Conservation (phyloP, 1,140 invertebrate species). For the Pogonomyrmex barbatus region DNA sequence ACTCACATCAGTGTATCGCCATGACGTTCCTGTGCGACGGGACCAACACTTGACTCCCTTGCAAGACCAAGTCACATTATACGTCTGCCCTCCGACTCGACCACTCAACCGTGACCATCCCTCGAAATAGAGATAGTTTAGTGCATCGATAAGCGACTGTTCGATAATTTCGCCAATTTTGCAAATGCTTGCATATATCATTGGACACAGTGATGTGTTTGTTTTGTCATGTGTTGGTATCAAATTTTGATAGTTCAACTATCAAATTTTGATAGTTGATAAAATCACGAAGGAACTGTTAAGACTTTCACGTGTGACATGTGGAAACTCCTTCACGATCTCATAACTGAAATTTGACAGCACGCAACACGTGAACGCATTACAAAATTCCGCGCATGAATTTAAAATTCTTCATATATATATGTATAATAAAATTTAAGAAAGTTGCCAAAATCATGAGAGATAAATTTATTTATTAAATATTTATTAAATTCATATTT, state of each 20-base stretch:
- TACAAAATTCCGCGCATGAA: neutral
- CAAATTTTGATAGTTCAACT: too few relatives aligned
- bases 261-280: too few relatives aligned
- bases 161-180: constrained; percentile 18
- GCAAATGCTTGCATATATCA: neutral
- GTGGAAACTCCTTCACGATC: too few relatives aligned
- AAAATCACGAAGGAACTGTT: neutral
- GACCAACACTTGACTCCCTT: constrained; percentile 83
- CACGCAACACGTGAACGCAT: neutral
- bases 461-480: neutral
- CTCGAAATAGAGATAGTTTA: constrained; percentile 16
- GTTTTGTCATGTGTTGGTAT: neutral
- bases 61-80: constrained; percentile 83
- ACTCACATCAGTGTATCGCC: constrained; percentile 32
- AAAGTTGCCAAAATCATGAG: neutral
- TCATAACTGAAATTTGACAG: constrained; percentile 3
- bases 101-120: constrained; percentile 78
- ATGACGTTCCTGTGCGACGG: constrained; percentile 63
- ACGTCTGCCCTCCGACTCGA: constrained; percentile 83
- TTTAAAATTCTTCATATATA: neutral
- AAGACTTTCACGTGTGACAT: neutral
- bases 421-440: neutral
- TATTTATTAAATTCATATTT: neutral
- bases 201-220: constrained; percentile 33
- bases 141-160: constrained; percentile 38